Evolutionary conservation across 2,888 invertebrate genomes (phyloP).

Genomic region (Noctua fimbriata): DNA sequence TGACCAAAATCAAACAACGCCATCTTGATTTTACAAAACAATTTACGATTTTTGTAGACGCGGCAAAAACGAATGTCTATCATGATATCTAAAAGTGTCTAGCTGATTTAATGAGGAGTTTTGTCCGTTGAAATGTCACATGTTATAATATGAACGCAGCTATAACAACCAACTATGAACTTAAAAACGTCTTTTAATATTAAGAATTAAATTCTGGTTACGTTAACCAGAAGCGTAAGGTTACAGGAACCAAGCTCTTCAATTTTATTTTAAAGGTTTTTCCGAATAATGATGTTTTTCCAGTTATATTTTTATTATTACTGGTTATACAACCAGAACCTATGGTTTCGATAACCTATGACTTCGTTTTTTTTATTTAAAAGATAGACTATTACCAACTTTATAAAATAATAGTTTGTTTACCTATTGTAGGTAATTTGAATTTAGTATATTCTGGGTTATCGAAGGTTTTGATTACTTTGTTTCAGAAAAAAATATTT

Average conservation of each 20-base stretch:
- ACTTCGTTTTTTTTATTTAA: not conserved
- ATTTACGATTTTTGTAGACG: not conserved
- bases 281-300: not conserved
- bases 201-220: conserved; percentile 42
- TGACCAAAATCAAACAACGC: not conserved
- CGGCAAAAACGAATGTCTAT: not conserved
- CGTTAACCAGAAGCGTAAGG: conserved; percentile 38
- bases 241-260: conserved; percentile 20
- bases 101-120: not conserved
- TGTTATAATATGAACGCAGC: not conserved
- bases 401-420: not conserved
- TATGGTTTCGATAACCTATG: not conserved
- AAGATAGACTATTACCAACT: not conserved
- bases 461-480: not conserved
- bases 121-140: conserved; percentile 11
- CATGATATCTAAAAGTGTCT: not conserved
- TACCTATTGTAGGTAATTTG: not conserved
- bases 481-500: not conserved
- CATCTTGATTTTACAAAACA: not conserved
- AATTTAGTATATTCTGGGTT: not conserved
- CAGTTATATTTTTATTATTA: not conserved
- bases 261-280: not conserved
- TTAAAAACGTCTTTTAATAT: conserved; percentile 10
- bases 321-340: not conserved
- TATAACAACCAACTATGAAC: conserved; percentile 9